Percentiles rank a stretch among this genome's conserved stretches.
Conservation (phyloP, 2,113 vertebrate species). For the Chaetodon auriga region DNA sequence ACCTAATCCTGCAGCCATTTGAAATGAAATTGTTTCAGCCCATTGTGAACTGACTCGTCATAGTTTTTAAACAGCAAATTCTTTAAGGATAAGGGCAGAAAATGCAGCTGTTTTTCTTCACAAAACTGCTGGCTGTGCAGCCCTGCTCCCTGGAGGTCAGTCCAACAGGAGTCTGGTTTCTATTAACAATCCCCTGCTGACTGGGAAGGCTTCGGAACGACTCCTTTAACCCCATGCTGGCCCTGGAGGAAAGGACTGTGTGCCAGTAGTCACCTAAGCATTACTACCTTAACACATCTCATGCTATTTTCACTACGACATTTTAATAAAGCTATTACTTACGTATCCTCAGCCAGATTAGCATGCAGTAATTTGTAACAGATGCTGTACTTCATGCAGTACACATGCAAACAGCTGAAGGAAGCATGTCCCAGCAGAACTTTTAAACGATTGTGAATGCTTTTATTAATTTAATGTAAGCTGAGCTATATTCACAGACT, state of each 20-base stretch:
- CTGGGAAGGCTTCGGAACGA: constrained; percentile 56
- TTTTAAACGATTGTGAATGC: constrained; percentile 10
- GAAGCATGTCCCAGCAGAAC: constrained; percentile 8
- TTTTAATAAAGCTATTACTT: constrained; percentile 33
- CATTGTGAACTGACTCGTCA: constrained; percentile 35
- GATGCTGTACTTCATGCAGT: constrained; percentile 36
- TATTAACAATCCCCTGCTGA: constrained; percentile 79
- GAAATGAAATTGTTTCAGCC: constrained; percentile 27
- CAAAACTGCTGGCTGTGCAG: constrained; percentile 78
- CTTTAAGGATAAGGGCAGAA: constrained; percentile 60
- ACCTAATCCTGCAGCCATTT: constrained; percentile 8
- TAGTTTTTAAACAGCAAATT: constrained; percentile 59
- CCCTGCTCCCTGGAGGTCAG: constrained; percentile 72
- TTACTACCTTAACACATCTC: constrained; percentile 52
- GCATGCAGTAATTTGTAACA: constrained; percentile 27
- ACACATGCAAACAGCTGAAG: constrained; percentile 34
- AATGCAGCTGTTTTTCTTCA: constrained; percentile 76
- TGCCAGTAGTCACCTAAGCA: constrained; percentile 55
- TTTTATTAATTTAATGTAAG: constrained; percentile 22
- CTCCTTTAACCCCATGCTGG: constrained; percentile 66
- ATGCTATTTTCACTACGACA: neutral
- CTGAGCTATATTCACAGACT: constrained; percentile 4
- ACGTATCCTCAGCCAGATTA: constrained; percentile 13
- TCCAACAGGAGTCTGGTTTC: constrained; percentile 77
- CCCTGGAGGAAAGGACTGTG: constrained; percentile 35